Evolutionary conservation across 2,797 vertebrate genomes (phyloP), one percentile per base, ranked within the genome.

Genomic region (Neostethus bicornis): DNA sequence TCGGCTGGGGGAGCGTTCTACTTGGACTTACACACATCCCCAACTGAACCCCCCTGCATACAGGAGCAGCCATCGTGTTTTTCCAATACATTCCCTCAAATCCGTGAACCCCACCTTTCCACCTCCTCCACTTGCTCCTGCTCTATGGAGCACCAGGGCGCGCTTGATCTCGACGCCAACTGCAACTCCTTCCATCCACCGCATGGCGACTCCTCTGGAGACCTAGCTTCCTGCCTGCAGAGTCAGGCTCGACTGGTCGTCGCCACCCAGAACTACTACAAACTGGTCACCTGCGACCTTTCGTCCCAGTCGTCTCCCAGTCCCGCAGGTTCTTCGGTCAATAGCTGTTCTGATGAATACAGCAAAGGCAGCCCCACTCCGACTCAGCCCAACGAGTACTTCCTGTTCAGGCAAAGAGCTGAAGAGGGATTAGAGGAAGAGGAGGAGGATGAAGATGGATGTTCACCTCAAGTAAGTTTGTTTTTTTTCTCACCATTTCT

Each of bases 241-340:
- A 98, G 96, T 87, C 93, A 95, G 75, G 97, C 96, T 0, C 93
- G 95, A 28, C 91, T 98, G 1, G 95, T 98, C 14, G 93, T 97
- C 62, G 94, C 97, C 88, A 97, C 96, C 10, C 97, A 99, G 82
- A 98, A 99, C 89, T 99, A 99, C 72, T 99, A 99, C 60, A 98
- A 98, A 67, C 87, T 99, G 80, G 97, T 99, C 61, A 98, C 96
- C 0, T 98, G 96, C 39, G 97, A 99, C 85, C 88, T 99, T 42
- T 98, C 96, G 8, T 96, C 96, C 34, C 96, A 97, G 71, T 98
- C 96, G 0, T 96, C 97, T 1, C 96, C 96, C 2, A 98, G 96
- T 72, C 96, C 95, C 0, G 95, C 86, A 0, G 95, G 94, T 32
- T 98, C 96, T 10, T 96, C 96, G 1, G 92, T 93, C 75, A 94